phyloP scores from a whole-genome alignment of 2,888 invertebrate genomes.

The Nowickia ferox region DNA sequence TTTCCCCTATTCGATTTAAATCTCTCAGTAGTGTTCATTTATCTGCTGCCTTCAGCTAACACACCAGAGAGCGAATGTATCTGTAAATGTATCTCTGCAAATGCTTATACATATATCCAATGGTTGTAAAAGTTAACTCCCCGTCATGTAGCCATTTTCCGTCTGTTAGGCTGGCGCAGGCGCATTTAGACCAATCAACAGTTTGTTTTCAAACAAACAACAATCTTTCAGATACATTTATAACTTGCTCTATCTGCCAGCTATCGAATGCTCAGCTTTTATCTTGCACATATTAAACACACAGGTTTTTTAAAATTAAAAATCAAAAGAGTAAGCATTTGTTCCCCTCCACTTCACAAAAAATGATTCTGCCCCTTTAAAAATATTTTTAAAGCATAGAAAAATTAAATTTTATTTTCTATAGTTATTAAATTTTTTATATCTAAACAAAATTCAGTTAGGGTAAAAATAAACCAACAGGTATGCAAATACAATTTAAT shows the following conservation, averaged over 20 bases:
- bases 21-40: slow-evolving; percentile 23
- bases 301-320: background rate
- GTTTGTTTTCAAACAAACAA: slow-evolving; percentile 77
- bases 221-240: slow-evolving; percentile 53
- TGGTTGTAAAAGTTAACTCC: slow-evolving; percentile 80
- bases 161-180: slow-evolving; percentile 81
- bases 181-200: slow-evolving; percentile 82
- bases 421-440: background rate
- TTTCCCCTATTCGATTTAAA: slow-evolving; percentile 44
- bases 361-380: background rate
- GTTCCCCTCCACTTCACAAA: background rate
- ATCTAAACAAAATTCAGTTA: slow-evolving; percentile 18
- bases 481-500: slow-evolving; percentile 43
- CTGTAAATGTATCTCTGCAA: slow-evolving; percentile 8
- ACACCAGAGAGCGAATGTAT: slow-evolving; percentile 50
- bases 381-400: background rate
- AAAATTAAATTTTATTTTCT: slow-evolving; percentile 31
- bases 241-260: slow-evolving; percentile 16
- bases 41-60: slow-evolving; percentile 12
- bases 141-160: slow-evolving; percentile 82
- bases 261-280: background rate
- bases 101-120: slow-evolving; percentile 75
- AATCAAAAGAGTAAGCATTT: background rate
- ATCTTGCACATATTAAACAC: background rate
- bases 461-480: slow-evolving; percentile 65